Base-by-base conservation (phyloP, 2,888 invertebrate species). In the Griposia aprilina region DNA sequence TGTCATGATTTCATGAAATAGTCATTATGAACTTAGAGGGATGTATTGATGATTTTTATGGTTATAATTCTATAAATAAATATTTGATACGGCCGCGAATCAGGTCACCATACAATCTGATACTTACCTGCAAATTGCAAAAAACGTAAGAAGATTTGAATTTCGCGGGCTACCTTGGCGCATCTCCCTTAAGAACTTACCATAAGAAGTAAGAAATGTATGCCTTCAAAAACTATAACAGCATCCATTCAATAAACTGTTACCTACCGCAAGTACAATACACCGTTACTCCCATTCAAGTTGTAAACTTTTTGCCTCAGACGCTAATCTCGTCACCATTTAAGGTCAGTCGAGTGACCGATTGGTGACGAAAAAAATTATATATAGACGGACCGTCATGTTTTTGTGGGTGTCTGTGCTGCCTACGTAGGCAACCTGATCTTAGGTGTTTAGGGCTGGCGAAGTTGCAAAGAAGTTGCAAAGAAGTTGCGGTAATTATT, bases 311-410 rank as follows among this genome's bases (percentile, higher is more conserved):
- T 87, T 88, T 88, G 83, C 72, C 0, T 11, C 70, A n/a, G 1
- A 36, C 66, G 62, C 71, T 81, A 84, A 83, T 83, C 77, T 78
- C 52, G 36, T 57, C 57, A 17, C 88, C 80, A 70, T 88, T 81
- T 88, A 87, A 79, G 89, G 88, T 71, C 69, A 76, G 68, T 8
- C 59, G 1, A 67, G 52, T 76, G 72, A 82, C 69, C 80, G 74
- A 78, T 78, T 70, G 82, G 80, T 88, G 88, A 89, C 87, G 79
- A 86, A 76, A 75, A 36, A 77, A 78, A 68, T 69, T 88, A 83
- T 76, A 81, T 83, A 87, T 86, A 88, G 87, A 81, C n/a, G 48
- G 60, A 30, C 63, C 48, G 89, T 88, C 82, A 85, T 74, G 80
- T 76, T 87, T 79, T 84, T 82, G 69, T 82, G 26, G n/a, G 72